Percentiles rank a stretch among this genome's conserved stretches.
These are phyloP conservation scores for Rostratula benghalensis DNA, from an alignment of 2,113 vertebrate genomes.

Conservation along the genomic window DNA sequence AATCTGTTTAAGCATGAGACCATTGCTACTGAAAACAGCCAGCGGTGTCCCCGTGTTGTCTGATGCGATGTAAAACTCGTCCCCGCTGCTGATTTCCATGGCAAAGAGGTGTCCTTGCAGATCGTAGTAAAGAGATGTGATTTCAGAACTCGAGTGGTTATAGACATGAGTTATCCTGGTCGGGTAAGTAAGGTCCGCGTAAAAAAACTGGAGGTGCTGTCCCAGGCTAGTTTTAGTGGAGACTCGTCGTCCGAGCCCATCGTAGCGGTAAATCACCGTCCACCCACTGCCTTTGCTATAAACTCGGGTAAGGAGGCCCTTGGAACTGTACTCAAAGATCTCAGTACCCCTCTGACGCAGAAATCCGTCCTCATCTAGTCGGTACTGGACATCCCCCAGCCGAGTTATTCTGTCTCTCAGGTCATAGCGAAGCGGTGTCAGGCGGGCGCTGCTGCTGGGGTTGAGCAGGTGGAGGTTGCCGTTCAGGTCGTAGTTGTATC, in stretches of 20 bases:
- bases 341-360: conserved; percentile 92
- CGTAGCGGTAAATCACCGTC: conserved; percentile 93
- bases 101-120: conserved; percentile 97
- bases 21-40: conserved; percentile 95
- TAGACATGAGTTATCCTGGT: conserved; percentile 95
- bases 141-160: conserved; percentile 97
- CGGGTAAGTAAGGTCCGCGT: conserved; percentile 92
- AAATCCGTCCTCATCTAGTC: conserved; percentile 95
- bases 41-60: conserved; percentile 95
- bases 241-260: conserved; percentile 92
- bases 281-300: conserved; percentile 96
- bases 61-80: conserved; percentile 97
- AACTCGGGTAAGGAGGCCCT: conserved; percentile 91
- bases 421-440: conserved; percentile 92
- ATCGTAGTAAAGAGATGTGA: conserved; percentile 97
- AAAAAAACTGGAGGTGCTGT: conserved; percentile 96
- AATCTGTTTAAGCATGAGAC: conserved; percentile 94
- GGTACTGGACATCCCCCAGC: conserved; percentile 95
- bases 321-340: conserved; percentile 97
- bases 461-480: conserved; percentile 95
- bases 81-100: conserved; percentile 97
- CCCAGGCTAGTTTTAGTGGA: conserved; percentile 92
- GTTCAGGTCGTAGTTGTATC: conserved; percentile 97
- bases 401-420: conserved; percentile 94
- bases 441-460: conserved; percentile 87